Conservation (phyloP, 2,888 invertebrate species). For the Amphipoea lucens region DNA sequence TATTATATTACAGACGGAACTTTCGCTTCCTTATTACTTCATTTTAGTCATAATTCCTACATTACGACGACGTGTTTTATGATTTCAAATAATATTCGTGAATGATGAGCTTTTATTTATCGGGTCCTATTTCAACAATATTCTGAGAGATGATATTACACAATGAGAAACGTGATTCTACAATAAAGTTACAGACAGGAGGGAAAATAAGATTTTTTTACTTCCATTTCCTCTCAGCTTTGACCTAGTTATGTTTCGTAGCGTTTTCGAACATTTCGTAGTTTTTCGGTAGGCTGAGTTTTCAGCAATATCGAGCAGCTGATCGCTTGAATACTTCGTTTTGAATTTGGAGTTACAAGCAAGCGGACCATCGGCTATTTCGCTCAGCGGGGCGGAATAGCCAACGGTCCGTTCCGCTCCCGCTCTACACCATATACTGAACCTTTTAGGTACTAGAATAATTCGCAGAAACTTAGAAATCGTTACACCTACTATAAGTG, state of each 20-base stretch:
- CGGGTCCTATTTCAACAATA: constrained; percentile 13
- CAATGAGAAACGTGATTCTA: constrained; percentile 8
- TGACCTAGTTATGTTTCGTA: neutral
- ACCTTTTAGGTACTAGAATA: neutral
- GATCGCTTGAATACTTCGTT: neutral
- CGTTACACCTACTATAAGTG: constrained; percentile 21
- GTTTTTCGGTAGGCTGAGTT: neutral
- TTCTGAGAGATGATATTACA: constrained; percentile 27
- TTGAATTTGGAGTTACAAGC: neutral
- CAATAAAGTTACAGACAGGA: constrained; percentile 7
- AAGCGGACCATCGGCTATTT: neutral
- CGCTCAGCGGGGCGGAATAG: too few relatives aligned
- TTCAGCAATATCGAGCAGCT: neutral
- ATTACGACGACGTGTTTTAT: constrained; percentile 25
- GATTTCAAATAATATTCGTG: constrained; percentile 23
- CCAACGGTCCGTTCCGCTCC: too few relatives aligned
- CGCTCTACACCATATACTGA: neutral
- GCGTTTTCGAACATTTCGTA: neutral
- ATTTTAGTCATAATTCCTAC: constrained; percentile 13
- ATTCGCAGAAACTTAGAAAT: constrained; percentile 53
- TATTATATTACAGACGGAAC: constrained; percentile 20
- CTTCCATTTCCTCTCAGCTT: neutral
- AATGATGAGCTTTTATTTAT: constrained; percentile 20
- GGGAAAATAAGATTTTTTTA: neutral
- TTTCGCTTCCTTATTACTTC: constrained; percentile 32